Base-by-base conservation (phyloP, 2,797 vertebrate species). In the Cuculus canorus region DNA sequence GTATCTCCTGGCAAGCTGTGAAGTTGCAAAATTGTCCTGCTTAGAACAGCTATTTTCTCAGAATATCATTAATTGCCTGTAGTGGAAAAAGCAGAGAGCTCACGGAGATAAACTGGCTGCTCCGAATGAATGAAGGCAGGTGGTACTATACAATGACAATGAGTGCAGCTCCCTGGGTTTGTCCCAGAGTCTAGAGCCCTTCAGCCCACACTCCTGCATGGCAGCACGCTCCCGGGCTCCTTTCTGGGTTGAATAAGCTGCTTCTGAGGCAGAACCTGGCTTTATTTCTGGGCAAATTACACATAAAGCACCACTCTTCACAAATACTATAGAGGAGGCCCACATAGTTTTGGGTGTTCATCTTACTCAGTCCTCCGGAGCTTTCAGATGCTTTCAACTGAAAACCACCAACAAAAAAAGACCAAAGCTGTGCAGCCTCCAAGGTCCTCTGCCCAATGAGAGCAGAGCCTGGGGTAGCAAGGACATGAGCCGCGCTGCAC, bases 71-170 rank as follows among this genome's bases (percentile, higher is more conserved):
- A 37, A 12, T 2, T 32, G 30, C 35, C 39, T 15, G 7, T 2
- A 8, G 63, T 7, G 30, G 23, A 37, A 52, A 79, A 56, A 73
- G 43, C 53, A 24, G 52, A 21, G 57, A 75, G 52, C 53, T 64
- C 25, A 2, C 21, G 3, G 57, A 24, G 53, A 19, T 18, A 24
- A 45, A 23, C 21, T 0, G 16, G 0, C n/a, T 16, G 52, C 3
- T 27, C 50, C 47, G 16, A 28, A 43, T 32, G 60, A 15, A 2
- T 10, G 82, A 2, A 52, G 33, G 52, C 60, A n/a, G 70, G 47
- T 10, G 70, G n/a, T 6, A 6, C 11, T 19, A 27, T 3, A 15
- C n/a, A 19, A 11, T 10, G 60, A 15, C 14, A 32, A 54, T 4
- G 2, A 30, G 4, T 8, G 12, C 28, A 18, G 13, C 39, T 79